Conservation (phyloP, 2,113 vertebrate genomes). For the Cathartes aura region DNA sequence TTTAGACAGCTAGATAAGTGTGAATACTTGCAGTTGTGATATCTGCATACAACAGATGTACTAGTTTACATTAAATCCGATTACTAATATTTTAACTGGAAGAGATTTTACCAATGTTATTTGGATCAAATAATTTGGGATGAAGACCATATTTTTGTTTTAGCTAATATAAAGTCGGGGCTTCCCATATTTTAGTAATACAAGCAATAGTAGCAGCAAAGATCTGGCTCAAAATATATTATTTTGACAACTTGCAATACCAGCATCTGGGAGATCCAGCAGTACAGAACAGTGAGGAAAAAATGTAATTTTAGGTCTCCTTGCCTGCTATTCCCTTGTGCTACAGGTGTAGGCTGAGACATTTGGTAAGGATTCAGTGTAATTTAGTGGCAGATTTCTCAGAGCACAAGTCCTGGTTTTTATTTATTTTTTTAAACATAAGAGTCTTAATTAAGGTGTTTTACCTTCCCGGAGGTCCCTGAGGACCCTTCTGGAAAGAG, state of each 20-base stretch:
- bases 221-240: neutral
- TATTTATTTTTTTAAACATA: neutral
- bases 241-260: neutral
- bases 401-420: neutral
- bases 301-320: rapidly evolving
- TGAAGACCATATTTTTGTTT: neutral
- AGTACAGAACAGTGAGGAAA: neutral
- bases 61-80: neutral
- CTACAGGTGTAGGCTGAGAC: neutral
- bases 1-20: neutral
- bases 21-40: neutral
- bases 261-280: neutral
- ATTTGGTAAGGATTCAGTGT: neutral
- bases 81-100: neutral
- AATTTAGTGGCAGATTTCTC: neutral
- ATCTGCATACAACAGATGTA: neutral
- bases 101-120: neutral
- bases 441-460: neutral
- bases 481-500: neutral
- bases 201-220: neutral
- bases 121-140: neutral
- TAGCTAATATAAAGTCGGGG: neutral
- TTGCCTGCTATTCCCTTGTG: neutral
- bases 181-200: neutral
- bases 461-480: neutral